Conservation (phyloP, 2,888 invertebrate species). For the Erpobdella octoculata region DNA sequence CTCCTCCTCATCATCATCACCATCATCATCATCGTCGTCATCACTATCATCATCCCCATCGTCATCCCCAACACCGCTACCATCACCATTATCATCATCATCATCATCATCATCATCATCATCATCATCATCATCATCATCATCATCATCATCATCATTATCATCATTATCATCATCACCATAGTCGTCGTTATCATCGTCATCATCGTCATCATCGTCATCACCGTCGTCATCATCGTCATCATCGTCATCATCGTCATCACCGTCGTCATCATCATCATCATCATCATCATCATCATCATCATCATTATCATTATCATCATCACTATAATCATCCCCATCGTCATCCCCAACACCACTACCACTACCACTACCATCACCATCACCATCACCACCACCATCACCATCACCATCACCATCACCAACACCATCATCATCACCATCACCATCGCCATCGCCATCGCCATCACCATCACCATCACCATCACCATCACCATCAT, state of each 20-base stretch:
- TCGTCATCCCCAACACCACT: no score
- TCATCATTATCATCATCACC: not conserved
- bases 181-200: not conserved
- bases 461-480: not conserved
- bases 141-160: constrained; percentile 2
- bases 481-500: not conserved
- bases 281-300: not conserved
- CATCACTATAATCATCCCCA: no score
- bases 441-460: no score
- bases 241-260: not conserved
- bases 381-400: no score
- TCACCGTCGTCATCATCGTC: not conserved
- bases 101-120: constrained; percentile 9
- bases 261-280: not conserved
- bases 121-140: not conserved
- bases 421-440: no score
- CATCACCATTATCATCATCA: not conserved
- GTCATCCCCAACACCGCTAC: not conserved
- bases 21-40: not conserved
- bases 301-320: not conserved
- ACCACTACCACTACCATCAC: no score
- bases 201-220: not conserved
- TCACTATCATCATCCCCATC: not conserved
- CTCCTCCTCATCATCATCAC: not conserved
- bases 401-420: no score